phyloP scores from a whole-genome alignment of 2,888 invertebrate genomes.

The Acholoe squamosa region DNA sequence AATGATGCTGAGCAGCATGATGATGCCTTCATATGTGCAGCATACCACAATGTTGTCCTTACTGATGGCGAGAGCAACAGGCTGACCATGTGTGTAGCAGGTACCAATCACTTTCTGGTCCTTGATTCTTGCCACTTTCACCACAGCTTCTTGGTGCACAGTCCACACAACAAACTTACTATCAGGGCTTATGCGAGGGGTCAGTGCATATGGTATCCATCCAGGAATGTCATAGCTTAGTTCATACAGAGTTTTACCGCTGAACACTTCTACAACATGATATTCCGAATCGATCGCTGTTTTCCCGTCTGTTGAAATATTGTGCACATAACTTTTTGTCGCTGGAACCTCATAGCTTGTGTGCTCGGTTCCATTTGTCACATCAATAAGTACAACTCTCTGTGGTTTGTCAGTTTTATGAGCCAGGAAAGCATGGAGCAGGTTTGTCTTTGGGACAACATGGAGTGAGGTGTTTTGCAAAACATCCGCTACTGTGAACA shows the following conservation, averaged over 20 bases:
- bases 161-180: constrained; percentile 72
- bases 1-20: constrained; percentile 70
- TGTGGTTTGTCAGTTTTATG: neutral
- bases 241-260: constrained; percentile 69
- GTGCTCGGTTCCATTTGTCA: constrained; percentile 68
- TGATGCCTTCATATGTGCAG: constrained; percentile 74
- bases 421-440: neutral
- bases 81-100: constrained; percentile 72
- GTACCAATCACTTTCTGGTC: constrained; percentile 68
- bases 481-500: neutral
- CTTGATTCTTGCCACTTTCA: constrained; percentile 71
- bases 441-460: neutral
- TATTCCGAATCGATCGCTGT: constrained; percentile 71
- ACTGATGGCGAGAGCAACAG: constrained; percentile 70
- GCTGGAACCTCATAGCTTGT: neutral
- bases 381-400: constrained; percentile 68
- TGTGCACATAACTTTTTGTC: constrained; percentile 62
- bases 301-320: constrained; percentile 67
- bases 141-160: constrained; percentile 65
- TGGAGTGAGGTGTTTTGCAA: neutral
- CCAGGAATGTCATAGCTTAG: constrained; percentile 66
- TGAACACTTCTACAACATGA: constrained; percentile 70
- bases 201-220: neutral
- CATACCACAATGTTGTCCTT: constrained; percentile 69
- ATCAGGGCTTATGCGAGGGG: constrained; percentile 70